These are phyloP conservation scores for Oreochromis niloticus DNA, from an alignment of 2,113 vertebrate genomes.

Conservation along the genomic window DNA sequence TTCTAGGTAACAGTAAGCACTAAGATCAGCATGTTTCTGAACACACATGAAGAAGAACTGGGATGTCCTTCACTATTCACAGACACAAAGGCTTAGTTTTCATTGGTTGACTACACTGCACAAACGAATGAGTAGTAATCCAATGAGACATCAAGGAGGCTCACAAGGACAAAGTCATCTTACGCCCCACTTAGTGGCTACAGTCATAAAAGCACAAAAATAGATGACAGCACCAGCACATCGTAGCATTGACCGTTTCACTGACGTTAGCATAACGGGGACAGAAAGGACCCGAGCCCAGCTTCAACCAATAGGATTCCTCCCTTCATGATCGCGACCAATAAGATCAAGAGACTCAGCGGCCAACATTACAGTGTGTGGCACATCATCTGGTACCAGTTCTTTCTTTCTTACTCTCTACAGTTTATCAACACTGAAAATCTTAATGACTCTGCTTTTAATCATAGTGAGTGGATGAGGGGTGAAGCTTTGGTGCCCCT, in stretches of 20 bases:
- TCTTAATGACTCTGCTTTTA: neutral
- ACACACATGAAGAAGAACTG: neutral
- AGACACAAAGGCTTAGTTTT: accelerated
- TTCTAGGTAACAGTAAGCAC: neutral
- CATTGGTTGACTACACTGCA: accelerated
- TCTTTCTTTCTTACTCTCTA: too few species aligned
- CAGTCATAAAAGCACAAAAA: neutral
- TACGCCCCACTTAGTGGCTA: accelerated
- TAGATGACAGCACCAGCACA: too few species aligned
- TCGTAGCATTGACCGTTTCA: neutral
- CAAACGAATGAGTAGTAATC: neutral
- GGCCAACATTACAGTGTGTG: neutral
- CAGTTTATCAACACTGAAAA: neutral
- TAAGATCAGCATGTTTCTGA: accelerated
- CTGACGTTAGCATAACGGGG: neutral
- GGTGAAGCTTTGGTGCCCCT: neutral
- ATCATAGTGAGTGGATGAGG: neutral
- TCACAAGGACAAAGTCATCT: neutral
- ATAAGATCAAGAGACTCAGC: neutral
- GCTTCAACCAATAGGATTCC: neutral
- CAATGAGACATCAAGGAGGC: neutral
- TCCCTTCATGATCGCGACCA: neutral
- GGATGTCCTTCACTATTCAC: neutral
- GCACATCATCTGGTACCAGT: neutral
- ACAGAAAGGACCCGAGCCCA: neutral